A percentile compares a stretch with the other conserved stretches of the same genome.
Conservation (phyloP, 2,888 invertebrate species). For the Pyrochroa serraticornis region DNA sequence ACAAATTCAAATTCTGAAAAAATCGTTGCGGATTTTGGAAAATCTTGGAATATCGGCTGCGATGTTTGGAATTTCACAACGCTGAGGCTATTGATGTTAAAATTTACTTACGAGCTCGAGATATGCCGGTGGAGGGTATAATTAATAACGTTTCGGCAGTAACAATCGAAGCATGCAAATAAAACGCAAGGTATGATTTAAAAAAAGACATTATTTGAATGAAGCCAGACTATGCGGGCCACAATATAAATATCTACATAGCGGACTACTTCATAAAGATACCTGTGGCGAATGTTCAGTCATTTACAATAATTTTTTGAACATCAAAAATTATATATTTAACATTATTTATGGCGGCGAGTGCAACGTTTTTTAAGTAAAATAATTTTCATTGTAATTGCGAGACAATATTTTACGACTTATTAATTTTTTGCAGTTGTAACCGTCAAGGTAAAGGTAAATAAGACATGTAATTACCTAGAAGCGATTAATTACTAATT, state of each 20-base stretch:
- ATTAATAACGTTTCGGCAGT: constrained; percentile 22
- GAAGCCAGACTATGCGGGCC: constrained; percentile 41
- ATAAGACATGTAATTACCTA: constrained; percentile 50
- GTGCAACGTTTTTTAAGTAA: constrained; percentile 1
- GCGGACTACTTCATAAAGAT: constrained; percentile 44
- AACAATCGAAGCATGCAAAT: constrained; percentile 21
- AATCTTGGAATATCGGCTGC: too few relatives aligned
- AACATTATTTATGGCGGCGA: constrained; percentile 18
- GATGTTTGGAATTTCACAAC: constrained; percentile 1
- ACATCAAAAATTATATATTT: constrained; percentile 27
- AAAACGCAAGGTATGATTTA: constrained; percentile 10
- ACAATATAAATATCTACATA: constrained; percentile 46
- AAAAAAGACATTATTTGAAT: constrained; percentile 32
- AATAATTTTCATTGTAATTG: constrained; percentile 22
- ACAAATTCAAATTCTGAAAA: too few relatives aligned
- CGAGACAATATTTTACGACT: constrained; percentile 21
- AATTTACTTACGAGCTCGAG: constrained; percentile 1
- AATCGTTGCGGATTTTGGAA: too few relatives aligned
- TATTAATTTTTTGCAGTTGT: constrained; percentile 27
- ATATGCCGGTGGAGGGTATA: constrained; percentile 16
- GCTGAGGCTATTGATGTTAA: neutral
- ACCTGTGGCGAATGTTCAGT: constrained; percentile 34
- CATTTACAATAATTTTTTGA: constrained; percentile 35
- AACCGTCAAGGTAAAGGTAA: constrained; percentile 40
- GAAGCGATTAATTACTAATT: constrained; percentile 54